Evolutionary conservation across 2,797 vertebrate species (phyloP).

Genomic region (Trachops cirrhosus): DNA sequence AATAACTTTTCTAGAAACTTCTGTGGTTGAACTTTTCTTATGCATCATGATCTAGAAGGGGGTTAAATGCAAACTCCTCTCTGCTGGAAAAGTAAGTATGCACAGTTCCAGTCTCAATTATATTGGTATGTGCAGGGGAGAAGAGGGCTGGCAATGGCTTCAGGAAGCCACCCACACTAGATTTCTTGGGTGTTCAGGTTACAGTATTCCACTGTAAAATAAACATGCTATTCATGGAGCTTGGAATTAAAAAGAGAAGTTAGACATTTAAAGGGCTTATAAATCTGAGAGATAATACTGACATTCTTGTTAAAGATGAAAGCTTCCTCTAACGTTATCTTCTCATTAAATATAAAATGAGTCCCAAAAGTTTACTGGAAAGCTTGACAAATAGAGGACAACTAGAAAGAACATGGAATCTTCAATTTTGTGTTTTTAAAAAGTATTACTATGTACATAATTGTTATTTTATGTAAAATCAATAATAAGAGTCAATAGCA

Average conservation of each 20-base stretch:
- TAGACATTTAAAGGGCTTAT: background rate
- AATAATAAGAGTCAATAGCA: background rate
- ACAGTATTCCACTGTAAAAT: background rate
- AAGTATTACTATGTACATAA: background rate
- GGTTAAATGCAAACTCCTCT: background rate
- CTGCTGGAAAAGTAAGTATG: background rate
- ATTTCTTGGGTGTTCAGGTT: background rate
- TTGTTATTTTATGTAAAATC: background rate
- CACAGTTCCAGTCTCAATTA: background rate
- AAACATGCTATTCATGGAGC: background rate
- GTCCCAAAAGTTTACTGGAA: background rate
- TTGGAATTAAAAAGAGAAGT: background rate
- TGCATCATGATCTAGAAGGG: background rate
- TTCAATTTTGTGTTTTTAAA: background rate
- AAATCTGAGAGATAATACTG: background rate
- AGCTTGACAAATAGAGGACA: background rate
- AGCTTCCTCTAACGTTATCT: background rate
- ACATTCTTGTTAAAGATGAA: background rate
- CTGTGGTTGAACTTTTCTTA: background rate
- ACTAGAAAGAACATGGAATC: background rate
- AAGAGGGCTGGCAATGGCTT: background rate
- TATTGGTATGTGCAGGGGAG: background rate
- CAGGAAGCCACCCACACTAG: background rate
- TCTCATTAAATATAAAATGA: constrained; percentile 5
- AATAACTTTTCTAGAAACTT: background rate